Conservation (phyloP, 2,797 vertebrate species). For the Pampus argenteus region DNA sequence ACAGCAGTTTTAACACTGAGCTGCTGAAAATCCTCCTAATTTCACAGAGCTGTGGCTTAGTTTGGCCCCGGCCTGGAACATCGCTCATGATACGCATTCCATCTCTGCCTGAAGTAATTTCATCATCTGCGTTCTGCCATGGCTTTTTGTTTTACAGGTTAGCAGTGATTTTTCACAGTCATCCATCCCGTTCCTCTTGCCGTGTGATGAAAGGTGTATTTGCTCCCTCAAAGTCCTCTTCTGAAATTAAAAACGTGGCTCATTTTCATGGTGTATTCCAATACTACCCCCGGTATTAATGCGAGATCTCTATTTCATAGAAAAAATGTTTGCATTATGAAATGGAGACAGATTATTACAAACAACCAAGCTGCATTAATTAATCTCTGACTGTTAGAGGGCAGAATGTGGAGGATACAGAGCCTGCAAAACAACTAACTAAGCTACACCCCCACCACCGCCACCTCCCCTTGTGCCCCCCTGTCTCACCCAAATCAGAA, state of each 20-base stretch:
- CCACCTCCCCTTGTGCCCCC: not conserved
- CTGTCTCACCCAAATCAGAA: slow-evolving; percentile 9
- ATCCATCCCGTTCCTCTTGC: slow-evolving; percentile 51
- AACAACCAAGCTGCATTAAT: slow-evolving; percentile 53
- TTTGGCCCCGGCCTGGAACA: slow-evolving; percentile 66
- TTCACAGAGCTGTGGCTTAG: slow-evolving; percentile 78
- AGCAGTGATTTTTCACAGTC: slow-evolving; percentile 72
- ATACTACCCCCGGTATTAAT: slow-evolving; percentile 42
- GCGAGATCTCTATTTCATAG: slow-evolving; percentile 68
- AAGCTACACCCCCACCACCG: slow-evolving; percentile 9
- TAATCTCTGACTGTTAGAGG: slow-evolving; percentile 49
- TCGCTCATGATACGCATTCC: slow-evolving; percentile 81
- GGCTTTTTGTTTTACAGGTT: slow-evolving; percentile 75
- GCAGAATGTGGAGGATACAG: slow-evolving; percentile 20
- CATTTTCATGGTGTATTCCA: slow-evolving; percentile 61
- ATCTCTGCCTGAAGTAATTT: slow-evolving; percentile 65
- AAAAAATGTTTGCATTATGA: slow-evolving; percentile 64
- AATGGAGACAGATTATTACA: slow-evolving; percentile 67
- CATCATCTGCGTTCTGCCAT: slow-evolving; percentile 69
- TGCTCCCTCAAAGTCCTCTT: slow-evolving; percentile 44
- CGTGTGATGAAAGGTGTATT: slow-evolving; percentile 56
- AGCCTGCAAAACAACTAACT: slow-evolving; percentile 55
- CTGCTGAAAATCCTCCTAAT: slow-evolving; percentile 77
- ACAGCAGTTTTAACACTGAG: slow-evolving; percentile 70
- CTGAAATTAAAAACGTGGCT: slow-evolving; percentile 62